These are phyloP conservation scores for Sycophila texana DNA, from an alignment of 2,888 invertebrate species.

Conservation along the genomic window DNA sequence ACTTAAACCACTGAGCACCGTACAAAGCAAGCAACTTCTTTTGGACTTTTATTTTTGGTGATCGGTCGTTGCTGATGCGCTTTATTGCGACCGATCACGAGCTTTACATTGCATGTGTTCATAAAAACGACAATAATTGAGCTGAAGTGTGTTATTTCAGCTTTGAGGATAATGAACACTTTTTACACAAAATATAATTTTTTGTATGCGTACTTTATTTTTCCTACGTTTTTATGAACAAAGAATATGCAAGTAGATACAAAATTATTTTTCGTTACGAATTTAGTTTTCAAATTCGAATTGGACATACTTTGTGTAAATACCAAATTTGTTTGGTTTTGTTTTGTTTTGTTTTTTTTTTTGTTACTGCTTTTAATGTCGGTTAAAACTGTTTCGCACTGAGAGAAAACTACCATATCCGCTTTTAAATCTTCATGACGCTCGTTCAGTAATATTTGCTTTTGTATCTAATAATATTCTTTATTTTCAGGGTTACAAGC, in stretches of 20 bases:
- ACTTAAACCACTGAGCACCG: slow-evolving; percentile 49
- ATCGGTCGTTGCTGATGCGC: not conserved
- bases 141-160: no score
- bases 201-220: no score
- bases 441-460: not conserved
- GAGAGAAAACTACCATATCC: not conserved
- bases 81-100: no score
- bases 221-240: no score
- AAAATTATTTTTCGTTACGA: no score
- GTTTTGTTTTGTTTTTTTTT: slow-evolving; percentile 11
- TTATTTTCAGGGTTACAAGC: slow-evolving; percentile 70
- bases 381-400: not conserved
- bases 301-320: not conserved
- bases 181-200: no score
- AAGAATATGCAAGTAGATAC: no score
- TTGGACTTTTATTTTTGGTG: slow-evolving; percentile 20
- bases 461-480: slow-evolving; percentile 4
- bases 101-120: no score
- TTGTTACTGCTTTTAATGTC: not conserved
- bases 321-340: slow-evolving; percentile 15
- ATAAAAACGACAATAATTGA: no score
- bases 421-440: not conserved
- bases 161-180: no score
- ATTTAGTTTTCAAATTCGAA: slow-evolving; percentile 3
- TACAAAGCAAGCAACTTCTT: slow-evolving; percentile 54